phyloP scores from a whole-genome alignment of 2,113 vertebrate species.

The Artemisiospiza belli region DNA sequence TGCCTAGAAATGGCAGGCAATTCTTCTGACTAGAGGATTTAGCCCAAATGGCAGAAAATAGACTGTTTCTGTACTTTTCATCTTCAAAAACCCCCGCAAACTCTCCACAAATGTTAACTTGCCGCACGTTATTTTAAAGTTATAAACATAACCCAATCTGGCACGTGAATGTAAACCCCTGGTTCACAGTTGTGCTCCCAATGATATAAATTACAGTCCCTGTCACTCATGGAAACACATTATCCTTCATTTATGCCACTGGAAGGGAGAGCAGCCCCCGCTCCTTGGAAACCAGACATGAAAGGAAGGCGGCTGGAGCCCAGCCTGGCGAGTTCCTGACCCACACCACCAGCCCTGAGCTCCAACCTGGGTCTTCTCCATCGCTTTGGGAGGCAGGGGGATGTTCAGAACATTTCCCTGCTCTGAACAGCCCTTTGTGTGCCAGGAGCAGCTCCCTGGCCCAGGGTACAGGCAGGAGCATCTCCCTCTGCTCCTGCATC shows the following conservation, averaged over 20 bases:
- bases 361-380: neutral
- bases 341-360: neutral
- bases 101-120: neutral
- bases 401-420: neutral
- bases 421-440: neutral
- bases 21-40: neutral
- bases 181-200: neutral
- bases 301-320: neutral
- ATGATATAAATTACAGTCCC: constrained; percentile 25
- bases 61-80: neutral
- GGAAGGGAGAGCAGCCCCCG: constrained; percentile 12
- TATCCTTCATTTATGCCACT: neutral
- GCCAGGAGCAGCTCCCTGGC: neutral
- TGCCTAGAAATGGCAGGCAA: neutral
- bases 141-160: constrained; percentile 19
- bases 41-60: neutral
- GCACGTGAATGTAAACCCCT: constrained; percentile 31
- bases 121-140: neutral
- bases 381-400: neutral
- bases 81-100: neutral
- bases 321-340: neutral
- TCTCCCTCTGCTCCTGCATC: no score
- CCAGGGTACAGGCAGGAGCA: no score
- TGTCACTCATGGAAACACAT: constrained; percentile 14
- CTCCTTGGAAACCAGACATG: constrained; percentile 6